Evolutionary conservation across 2,797 vertebrate genomes (phyloP).

Genomic region (Danio jaintianensis): DNA sequence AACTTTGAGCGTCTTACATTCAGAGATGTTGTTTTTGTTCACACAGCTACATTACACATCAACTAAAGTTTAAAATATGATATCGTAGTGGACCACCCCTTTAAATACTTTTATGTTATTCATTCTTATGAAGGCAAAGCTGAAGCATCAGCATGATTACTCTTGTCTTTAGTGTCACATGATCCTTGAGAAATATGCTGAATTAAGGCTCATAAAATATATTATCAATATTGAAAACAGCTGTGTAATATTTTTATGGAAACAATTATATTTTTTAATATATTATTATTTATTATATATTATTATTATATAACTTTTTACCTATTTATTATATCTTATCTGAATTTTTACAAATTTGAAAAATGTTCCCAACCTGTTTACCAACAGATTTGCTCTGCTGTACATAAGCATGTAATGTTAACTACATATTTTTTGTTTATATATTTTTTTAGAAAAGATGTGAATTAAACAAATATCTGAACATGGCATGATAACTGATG

Average conservation of each 20-base stretch:
- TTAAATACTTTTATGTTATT: not conserved
- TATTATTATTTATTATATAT: too few relatives aligned
- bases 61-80: too few relatives aligned
- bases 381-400: not conserved
- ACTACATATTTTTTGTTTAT: not conserved
- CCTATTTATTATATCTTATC: not conserved
- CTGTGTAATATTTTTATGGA: not conserved
- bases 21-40: too few relatives aligned
- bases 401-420: not conserved
- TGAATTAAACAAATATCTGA: conserved; percentile 25
- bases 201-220: not conserved
- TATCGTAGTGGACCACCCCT: too few relatives aligned
- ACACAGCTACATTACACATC: too few relatives aligned
- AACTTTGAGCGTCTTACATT: too few relatives aligned
- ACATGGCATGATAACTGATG: not conserved
- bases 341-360: not conserved
- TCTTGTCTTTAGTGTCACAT: not conserved
- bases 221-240: not conserved
- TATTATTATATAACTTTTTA: not conserved
- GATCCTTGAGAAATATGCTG: not conserved
- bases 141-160: not conserved
- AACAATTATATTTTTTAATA: not conserved
- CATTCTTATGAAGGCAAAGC: not conserved
- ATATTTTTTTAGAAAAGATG: conserved; percentile 21
- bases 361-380: not conserved